These are phyloP conservation scores for Tor tambroides DNA, from an alignment of 2,113 vertebrate genomes.

Conservation along the genomic window DNA sequence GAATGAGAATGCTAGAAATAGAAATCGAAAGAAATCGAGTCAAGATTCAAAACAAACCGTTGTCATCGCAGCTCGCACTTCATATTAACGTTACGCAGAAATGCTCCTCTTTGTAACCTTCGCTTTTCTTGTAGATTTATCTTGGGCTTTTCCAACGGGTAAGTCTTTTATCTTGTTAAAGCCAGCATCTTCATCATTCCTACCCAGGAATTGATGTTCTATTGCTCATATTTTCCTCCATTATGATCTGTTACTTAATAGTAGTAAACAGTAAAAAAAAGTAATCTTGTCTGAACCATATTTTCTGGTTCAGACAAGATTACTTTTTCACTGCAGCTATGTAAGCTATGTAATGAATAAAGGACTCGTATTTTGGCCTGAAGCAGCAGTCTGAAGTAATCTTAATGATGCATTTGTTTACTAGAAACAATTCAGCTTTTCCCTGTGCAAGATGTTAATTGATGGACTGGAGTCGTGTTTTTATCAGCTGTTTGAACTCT, in stretches of 20 bases:
- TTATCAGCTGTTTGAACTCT: no score
- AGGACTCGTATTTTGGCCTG: no score
- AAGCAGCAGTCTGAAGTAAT: not conserved
- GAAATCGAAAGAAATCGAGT: not conserved
- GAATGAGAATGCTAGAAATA: no score
- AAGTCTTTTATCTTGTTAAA: constrained; percentile 27
- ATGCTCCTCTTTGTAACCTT: not conserved
- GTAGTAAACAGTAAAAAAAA: no score
- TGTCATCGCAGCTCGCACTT: not conserved
- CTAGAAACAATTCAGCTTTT: not conserved
- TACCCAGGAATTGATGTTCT: not conserved
- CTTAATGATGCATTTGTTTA: not conserved
- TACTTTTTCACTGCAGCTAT: no score
- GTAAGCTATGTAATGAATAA: no score
- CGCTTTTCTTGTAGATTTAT: not conserved
- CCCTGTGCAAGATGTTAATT: no score
- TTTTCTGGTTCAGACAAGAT: no score
- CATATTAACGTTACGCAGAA: no score
- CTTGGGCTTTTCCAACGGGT: constrained; percentile 8
- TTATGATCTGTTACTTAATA: no score
- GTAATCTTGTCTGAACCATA: no score
- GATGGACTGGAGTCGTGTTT: no score
- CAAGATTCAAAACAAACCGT: not conserved
- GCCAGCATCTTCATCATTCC: not conserved
- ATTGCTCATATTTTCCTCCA: not conserved